Base-by-base conservation (phyloP, 2,797 vertebrate genomes). In the Gymnoscopelus braueri region DNA sequence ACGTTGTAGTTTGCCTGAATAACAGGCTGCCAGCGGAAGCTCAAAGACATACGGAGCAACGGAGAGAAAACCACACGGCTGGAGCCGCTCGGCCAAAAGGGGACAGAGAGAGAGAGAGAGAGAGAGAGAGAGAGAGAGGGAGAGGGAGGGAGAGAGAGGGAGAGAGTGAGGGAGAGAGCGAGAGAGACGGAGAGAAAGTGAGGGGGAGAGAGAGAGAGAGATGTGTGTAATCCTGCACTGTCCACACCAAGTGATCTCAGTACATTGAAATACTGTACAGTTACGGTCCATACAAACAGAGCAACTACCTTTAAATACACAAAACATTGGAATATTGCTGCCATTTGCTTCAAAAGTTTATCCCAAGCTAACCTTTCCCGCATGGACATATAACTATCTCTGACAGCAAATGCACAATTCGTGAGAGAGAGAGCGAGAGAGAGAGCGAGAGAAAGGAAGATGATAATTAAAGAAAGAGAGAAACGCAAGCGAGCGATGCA, bases 21-120 rank as follows among this genome's bases (percentile, higher is more conserved):
- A 76, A 79, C 79, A 75, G 67, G 67, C 58, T 64, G 58, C 32
- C 62, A 53, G 67, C 1, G 54, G 60, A 63, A 71, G 66, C 75
- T 81, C 74, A 84, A 69, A 79, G 62, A 75, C 63, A 67, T 61
- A 35, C 32, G 32, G 32, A 35, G 72, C 69, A 62, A 53, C 47
- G n/a, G 60, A 80, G 76, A 86, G 62, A 35, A 67, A 73, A 80
- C 52, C 39, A 11, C 60, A 12, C 10, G 11, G 71, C 66, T 77
- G 71, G 70, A 76, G 81, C 78, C 80, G 79, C 78, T 81, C 57
- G 55, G 70, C 58, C 67, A 81, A 84, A 88, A 78, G 79, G 59
- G 64, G 66, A 54, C 39, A 35, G 9, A 62, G 72, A 65, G 60
- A 56, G 63, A 26, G 49, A 54, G 26, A 39, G 57, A 52, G 68